Evolutionary conservation across 53 echinoderm and acorn worm genomes (phyloP), one percentile per base, ranked within the genome.

Genomic region (Astropecten irregularis): DNA sequence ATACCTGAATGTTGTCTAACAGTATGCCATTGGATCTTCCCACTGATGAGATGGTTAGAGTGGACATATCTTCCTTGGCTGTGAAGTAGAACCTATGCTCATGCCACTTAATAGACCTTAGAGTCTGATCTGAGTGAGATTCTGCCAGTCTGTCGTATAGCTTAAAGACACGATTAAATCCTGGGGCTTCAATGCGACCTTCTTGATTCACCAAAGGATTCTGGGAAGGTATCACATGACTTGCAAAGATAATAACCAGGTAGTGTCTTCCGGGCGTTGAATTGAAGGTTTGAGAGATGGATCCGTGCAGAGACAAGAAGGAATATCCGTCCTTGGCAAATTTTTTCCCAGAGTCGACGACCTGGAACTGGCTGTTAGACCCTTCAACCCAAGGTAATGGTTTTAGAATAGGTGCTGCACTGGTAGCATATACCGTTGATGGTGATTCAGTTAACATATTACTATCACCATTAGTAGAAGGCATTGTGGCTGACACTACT

Each of bases 21-120:
- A 85, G 65, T 34, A 85, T 69, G 54, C 87, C 87, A 52, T 81
- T 87, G 2, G 67, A 67, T 44, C 52, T 42, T 40, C 87, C 87
- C 16, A 87, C 55, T 22, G 81, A 82, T 4, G 81, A 57, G 14
- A 87, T 55, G 9, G 11, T 81, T 28, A 87, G 9, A 5, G 27
- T 49, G 33, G 88, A 88, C 5, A 66, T 34, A 33, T 28, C 63
- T 38, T 77, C 63, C 13, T 21, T 46, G 10, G 88, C 88, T 30
- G 82, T 82, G 40, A 88, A 88, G 61, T 88, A 71, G 63, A 81
- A 88, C 61, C 58, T 62, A 34, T 88, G 49, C 32, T 70, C 54
- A 37, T 88, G 88, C 88, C 88, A 88, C 5, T 27, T 32, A 16
- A 71, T 71, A 42, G 85, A 71, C 4, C 30, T 49, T 2, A 61